Conservation (phyloP, 2,888 invertebrate species). For the Cosmia trapezina region DNA sequence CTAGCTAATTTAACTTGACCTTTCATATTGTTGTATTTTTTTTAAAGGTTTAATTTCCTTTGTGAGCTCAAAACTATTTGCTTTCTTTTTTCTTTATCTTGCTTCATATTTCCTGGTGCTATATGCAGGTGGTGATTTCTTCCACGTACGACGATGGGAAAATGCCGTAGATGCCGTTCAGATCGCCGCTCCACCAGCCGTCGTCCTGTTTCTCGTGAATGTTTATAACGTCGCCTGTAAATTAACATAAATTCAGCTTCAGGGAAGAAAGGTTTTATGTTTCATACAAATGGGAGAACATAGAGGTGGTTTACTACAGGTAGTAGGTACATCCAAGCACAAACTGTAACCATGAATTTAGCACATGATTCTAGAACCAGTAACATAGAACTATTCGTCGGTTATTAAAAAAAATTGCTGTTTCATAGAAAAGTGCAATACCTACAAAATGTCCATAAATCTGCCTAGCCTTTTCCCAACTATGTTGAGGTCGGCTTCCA, state of each 20-base stretch:
- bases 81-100: background rate
- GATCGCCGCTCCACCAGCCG: constrained; percentile 98
- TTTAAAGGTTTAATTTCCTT: background rate
- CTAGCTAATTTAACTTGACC: background rate
- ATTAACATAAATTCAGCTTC: constrained; percentile 30
- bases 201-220: constrained; percentile 97
- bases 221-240: constrained; percentile 95
- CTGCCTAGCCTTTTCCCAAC: too few species aligned
- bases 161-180: constrained; percentile 96
- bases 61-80: background rate
- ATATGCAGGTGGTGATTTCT: constrained; percentile 91
- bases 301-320: background rate
- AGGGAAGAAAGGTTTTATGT: background rate
- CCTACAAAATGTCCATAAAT: too few species aligned
- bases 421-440: too few species aligned
- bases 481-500: too few species aligned
- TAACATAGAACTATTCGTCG: too few species aligned
- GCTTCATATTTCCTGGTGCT: constrained; percentile 36
- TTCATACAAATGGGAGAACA: background rate
- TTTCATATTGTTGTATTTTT: background rate
- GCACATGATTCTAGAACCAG: too few species aligned
- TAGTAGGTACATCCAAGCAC: too few species aligned
- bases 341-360: too few species aligned
- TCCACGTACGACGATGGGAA: constrained; percentile 98
- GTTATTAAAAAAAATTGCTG: too few species aligned